Conservation (phyloP, 2,888 invertebrate genomes). For the Hymenopus coronatus region DNA sequence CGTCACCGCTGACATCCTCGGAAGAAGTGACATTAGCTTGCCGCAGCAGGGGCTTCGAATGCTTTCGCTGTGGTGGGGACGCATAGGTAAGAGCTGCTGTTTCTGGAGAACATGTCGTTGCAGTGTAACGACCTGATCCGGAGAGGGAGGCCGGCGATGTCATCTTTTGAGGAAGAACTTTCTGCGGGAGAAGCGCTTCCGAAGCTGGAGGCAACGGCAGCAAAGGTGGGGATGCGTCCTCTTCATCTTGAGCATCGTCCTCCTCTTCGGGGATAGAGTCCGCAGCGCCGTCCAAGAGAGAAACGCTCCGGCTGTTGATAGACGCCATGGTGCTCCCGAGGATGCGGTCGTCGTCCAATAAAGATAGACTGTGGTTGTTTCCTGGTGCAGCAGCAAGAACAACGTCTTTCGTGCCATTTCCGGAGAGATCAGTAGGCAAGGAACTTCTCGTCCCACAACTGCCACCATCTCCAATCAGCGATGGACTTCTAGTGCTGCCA, state of each 20-base stretch:
- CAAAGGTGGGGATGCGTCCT: not conserved
- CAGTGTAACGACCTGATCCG: conserved; percentile 9
- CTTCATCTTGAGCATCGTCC: conserved; percentile 3
- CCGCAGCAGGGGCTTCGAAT: not conserved
- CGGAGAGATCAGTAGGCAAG: not conserved
- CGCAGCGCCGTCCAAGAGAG: not conserved
- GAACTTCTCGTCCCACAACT: conserved; percentile 19
- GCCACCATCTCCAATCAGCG: conserved; percentile 24
- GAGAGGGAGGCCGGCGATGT: not conserved
- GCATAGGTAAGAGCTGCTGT: not conserved
- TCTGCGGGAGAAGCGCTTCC: not conserved
- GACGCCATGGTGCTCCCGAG: not conserved
- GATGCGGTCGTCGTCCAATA: conserved; percentile 1
- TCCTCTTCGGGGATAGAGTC: not conserved
- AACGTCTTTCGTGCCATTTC: not conserved
- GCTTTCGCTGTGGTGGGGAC: not conserved
- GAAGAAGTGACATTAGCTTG: not conserved
- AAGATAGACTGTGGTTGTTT: not conserved
- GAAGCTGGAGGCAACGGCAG: not conserved
- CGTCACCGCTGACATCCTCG: not conserved
- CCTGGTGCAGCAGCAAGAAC: not conserved
- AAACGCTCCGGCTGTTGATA: not conserved
- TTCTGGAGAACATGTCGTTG: conserved; percentile 4
- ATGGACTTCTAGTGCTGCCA: conserved; percentile 36
- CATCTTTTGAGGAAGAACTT: not conserved